Percentiles rank a stretch among this genome's conserved stretches.
Evolutionary conservation across 2,888 invertebrate genomes (phyloP).

Genomic region (Siphonodentalium dalli): DNA sequence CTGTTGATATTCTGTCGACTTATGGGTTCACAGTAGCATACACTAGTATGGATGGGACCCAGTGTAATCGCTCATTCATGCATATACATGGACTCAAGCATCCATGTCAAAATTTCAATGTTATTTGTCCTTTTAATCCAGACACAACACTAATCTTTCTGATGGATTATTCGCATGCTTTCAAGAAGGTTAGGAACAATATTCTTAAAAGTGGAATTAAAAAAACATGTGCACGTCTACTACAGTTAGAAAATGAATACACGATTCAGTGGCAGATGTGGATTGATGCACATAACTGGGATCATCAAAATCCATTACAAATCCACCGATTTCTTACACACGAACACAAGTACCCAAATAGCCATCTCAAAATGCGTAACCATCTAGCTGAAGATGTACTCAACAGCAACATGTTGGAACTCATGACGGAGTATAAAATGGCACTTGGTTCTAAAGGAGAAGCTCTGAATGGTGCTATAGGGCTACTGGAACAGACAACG

Average conservation of each 20-base stretch:
- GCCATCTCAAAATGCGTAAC: constrained; percentile 19
- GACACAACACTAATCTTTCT: constrained; percentile 2
- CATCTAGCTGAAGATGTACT: constrained; percentile 20
- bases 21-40: constrained; percentile 21
- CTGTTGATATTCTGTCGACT: constrained; percentile 4
- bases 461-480: constrained; percentile 16
- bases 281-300: constrained; percentile 23
- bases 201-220: constrained; percentile 17
- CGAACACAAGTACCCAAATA: constrained; percentile 21
- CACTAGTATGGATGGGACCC: constrained; percentile 24
- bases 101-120: background rate
- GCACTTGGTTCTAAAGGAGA: constrained; percentile 13
- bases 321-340: constrained; percentile 21
- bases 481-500: constrained; percentile 18
- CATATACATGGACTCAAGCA: background rate
- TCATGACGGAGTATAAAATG: constrained; percentile 19
- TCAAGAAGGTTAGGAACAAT: constrained; percentile 30
- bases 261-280: constrained; percentile 26
- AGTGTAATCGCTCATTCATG: constrained; percentile 16
- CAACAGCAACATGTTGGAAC: constrained; percentile 6
- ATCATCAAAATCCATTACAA: constrained; percentile 15
- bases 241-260: constrained; percentile 2
- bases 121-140: background rate
- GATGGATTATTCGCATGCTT: constrained; percentile 18
- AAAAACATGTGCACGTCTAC: constrained; percentile 7